A percentile compares a stretch with the other conserved stretches of the same genome.
Conservation (phyloP, 2,888 invertebrate genomes). For the Amblyjoppa fuscipennis region DNA sequence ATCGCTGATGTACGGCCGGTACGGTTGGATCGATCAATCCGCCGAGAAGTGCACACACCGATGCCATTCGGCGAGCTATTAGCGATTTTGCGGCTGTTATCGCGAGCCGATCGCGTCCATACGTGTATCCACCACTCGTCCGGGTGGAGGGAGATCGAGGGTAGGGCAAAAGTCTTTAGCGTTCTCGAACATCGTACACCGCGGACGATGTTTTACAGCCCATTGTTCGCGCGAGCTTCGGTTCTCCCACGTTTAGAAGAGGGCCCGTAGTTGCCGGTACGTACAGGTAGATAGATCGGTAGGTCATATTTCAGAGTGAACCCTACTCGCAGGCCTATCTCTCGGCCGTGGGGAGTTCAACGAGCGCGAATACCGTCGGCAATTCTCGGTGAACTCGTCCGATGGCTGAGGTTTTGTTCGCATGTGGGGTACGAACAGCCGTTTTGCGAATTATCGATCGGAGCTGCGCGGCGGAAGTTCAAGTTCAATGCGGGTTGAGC, state of each 20-base stretch:
- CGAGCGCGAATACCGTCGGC: conserved; percentile 22
- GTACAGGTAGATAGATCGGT: conserved; percentile 36
- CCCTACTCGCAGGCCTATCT: not conserved
- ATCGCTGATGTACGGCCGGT: conserved; percentile 28
- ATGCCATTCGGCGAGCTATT: conserved; percentile 71
- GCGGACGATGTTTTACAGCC: conserved; percentile 51
- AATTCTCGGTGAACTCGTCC: conserved; percentile 10
- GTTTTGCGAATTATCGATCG: conserved; percentile 8
- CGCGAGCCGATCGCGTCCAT: conserved; percentile 63
- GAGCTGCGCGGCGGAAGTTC: not conserved
- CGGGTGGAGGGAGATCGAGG: not conserved
- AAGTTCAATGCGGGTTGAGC: not conserved
- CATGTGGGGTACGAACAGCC: not conserved
- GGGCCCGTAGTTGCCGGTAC: conserved; percentile 21
- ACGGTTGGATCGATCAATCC: conserved; percentile 51
- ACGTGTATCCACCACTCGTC: not conserved
- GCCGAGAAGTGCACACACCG: conserved; percentile 46
- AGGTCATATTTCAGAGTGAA: conserved; percentile 46
- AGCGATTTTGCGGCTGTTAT: conserved; percentile 72
- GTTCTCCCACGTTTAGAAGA: conserved; percentile 50
- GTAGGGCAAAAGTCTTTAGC: conserved; percentile 23
- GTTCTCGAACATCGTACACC: conserved; percentile 29
- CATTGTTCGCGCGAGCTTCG: conserved; percentile 47
- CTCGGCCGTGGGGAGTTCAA: conserved; percentile 10
- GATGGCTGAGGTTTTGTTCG: conserved; percentile 3